Conservation (phyloP, 1,140 invertebrate species). For the Andricus grossulariae region DNA sequence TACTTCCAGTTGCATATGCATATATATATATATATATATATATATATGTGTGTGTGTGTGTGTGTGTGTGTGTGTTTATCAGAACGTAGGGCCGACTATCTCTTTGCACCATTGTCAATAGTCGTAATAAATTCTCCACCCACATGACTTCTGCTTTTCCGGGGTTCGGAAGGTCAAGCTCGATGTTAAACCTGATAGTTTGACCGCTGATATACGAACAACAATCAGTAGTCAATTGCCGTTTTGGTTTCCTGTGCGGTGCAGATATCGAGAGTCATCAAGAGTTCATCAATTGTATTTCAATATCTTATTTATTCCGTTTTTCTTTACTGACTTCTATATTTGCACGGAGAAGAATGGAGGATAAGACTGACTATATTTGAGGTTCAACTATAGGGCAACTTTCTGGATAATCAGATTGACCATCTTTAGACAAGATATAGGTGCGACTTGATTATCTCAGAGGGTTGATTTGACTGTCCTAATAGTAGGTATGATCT, state of each 20-base stretch:
- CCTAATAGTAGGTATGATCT: too few species aligned
- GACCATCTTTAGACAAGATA: too few species aligned
- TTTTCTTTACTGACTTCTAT: too few species aligned
- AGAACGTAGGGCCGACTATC: constrained; percentile 34
- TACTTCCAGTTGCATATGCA: too few species aligned
- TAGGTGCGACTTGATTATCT: too few species aligned
- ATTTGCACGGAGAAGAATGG: too few species aligned
- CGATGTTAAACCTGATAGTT: constrained; percentile 41
- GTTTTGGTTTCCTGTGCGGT: constrained; percentile 30
- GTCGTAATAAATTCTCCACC: constrained; percentile 58
- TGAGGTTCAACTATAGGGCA: too few species aligned
- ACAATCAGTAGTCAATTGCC: constrained; percentile 5
- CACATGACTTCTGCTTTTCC: constrained; percentile 55
- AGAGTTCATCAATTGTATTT: background rate
- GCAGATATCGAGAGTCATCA: background rate
- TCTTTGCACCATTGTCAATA: constrained; percentile 47
- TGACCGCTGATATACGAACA: constrained; percentile 19
- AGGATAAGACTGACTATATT: too few species aligned
- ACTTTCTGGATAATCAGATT: too few species aligned
- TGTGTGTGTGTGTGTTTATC: background rate
- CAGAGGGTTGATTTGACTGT: too few species aligned
- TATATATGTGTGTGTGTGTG: background rate
- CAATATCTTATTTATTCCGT: too few species aligned
- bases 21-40: background rate
- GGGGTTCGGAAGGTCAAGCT: constrained; percentile 48